These are phyloP conservation scores for Gallinago paraguaiae DNA, from an alignment of 2,113 vertebrate species.

Conservation along the genomic window DNA sequence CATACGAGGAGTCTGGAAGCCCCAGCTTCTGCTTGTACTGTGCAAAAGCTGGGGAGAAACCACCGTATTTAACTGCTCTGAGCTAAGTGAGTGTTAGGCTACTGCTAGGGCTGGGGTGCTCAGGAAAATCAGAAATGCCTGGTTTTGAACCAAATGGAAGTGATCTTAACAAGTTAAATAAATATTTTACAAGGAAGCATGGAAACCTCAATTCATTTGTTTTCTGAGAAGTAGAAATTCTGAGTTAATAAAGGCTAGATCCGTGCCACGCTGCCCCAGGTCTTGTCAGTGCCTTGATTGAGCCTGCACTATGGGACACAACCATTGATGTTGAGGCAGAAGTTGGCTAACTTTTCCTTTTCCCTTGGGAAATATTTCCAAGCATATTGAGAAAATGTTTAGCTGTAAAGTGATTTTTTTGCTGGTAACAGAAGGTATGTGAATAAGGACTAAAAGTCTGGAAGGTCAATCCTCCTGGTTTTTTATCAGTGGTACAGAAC, in stretches of 20 bases:
- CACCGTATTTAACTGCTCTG: neutral
- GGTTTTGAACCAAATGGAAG: neutral
- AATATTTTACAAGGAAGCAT: neutral
- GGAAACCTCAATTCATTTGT: neutral
- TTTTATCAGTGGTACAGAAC: neutral
- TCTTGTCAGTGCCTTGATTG: neutral
- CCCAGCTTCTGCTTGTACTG: neutral
- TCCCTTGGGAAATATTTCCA: neutral
- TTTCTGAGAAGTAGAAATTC: neutral
- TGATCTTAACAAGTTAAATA: neutral
- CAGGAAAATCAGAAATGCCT: neutral
- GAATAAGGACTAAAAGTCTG: neutral
- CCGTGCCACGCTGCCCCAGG: neutral
- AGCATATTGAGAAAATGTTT: neutral
- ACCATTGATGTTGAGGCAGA: accelerated
- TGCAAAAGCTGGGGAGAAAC: no score
- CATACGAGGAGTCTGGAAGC: neutral
- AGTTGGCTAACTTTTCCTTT: neutral
- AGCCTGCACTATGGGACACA: neutral
- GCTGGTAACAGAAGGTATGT: neutral
- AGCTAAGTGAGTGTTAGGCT: neutral
- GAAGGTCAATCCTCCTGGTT: neutral
- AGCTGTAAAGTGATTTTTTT: neutral
- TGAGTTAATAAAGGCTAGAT: neutral
- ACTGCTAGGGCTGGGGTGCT: neutral